These are phyloP conservation scores for Pharmacophagus antenor DNA, from an alignment of 2,888 invertebrate species.

Conservation along the genomic window DNA sequence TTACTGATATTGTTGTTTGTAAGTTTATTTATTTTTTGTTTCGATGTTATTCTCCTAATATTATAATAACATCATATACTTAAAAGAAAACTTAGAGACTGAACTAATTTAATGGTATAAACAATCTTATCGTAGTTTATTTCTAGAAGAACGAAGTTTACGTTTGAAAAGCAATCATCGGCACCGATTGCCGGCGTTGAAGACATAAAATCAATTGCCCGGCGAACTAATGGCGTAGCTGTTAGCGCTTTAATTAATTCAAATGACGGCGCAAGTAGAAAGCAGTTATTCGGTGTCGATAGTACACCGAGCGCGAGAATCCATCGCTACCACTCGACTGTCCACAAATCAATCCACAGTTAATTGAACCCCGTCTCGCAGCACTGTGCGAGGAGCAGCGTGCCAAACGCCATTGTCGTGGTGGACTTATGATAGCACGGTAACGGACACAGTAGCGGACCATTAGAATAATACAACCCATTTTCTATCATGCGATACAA, in stretches of 20 bases:
- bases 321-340: conserved; percentile 42
- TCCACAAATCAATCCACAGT: conserved; percentile 47
- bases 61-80: too few relatives aligned
- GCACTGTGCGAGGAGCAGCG: conserved; percentile 4
- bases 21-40: too few relatives aligned
- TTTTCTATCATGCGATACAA: conserved; percentile 30
- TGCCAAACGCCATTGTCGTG: conserved; percentile 23
- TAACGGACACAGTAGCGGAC: conserved; percentile 29
- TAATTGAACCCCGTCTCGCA: conserved; percentile 35
- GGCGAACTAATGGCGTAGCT: neutral
- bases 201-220: conserved; percentile 8
- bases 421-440: conserved; percentile 31
- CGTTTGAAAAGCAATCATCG: conserved; percentile 5
- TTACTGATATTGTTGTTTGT: too few relatives aligned
- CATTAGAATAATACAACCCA: conserved; percentile 33
- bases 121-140: neutral
- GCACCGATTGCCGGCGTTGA: neutral
- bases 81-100: too few relatives aligned
- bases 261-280: conserved; percentile 38
- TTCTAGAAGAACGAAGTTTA: neutral
- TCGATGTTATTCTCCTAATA: too few relatives aligned
- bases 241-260: conserved; percentile 27
- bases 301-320: conserved; percentile 42
- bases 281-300: conserved; percentile 42
- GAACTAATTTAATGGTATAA: too few relatives aligned